Percentiles rank a stretch among this genome's conserved stretches.
Conservation (phyloP, 1,140 invertebrate genomes). For the Drosophila fuyamai region DNA sequence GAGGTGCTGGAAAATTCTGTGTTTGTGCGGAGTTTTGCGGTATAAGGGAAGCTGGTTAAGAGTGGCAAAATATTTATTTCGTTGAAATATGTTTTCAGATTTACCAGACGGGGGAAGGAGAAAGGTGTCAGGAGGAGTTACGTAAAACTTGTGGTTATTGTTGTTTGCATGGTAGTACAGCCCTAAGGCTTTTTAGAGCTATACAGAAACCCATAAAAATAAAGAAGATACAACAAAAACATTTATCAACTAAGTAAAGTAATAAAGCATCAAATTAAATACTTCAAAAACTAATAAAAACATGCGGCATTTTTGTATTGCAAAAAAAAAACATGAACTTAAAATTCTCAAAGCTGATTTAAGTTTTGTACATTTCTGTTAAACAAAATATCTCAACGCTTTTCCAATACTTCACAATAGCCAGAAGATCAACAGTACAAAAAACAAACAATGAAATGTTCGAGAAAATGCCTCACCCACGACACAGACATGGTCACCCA, state of each 20-base stretch:
- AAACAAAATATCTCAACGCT: constrained; percentile 8
- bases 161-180: constrained; percentile 14
- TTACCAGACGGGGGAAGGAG: background rate
- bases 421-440: constrained; percentile 2
- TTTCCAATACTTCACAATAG: background rate
- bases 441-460: constrained; percentile 15
- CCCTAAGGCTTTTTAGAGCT: constrained; percentile 2
- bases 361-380: background rate
- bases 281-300: background rate
- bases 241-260: background rate
- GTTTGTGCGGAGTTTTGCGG: background rate
- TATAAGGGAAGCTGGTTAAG: constrained; percentile 18
- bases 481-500: constrained; percentile 4
- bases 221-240: background rate
- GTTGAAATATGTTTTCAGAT: constrained; percentile 48
- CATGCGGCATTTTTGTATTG: no score
- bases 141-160: constrained; percentile 16
- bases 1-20: background rate
- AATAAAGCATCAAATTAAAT: background rate
- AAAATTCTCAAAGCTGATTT: no score
- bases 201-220: background rate
- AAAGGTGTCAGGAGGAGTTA: constrained; percentile 7
- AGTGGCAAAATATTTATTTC: constrained; percentile 57
- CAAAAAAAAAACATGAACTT: background rate
- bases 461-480: constrained; percentile 15